Conservation (phyloP, 2,113 vertebrate species). For the Ictalurus punctatus region DNA sequence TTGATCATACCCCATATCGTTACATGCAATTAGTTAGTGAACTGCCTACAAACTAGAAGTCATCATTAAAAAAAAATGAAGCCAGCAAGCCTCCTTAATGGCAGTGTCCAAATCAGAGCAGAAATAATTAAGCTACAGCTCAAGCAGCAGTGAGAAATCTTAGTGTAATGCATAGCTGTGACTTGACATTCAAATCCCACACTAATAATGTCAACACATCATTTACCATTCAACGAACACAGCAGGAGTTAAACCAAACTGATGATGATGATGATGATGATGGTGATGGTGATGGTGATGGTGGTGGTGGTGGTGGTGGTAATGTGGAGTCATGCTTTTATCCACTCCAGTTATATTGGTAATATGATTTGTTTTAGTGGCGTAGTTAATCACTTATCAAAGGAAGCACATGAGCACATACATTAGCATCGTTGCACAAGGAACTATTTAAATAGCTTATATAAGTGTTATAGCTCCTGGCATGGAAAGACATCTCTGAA, state of each 20-base stretch:
- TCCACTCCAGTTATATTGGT: background rate
- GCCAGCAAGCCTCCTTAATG: background rate
- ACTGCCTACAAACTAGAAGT: background rate
- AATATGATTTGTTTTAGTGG: background rate
- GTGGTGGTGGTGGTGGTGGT: background rate
- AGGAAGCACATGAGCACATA: background rate
- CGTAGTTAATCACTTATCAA: background rate
- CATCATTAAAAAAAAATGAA: background rate
- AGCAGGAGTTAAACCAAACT: background rate
- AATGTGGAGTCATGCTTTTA: background rate
- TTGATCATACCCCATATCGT: background rate
- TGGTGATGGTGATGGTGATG: background rate
- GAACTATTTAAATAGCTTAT: background rate
- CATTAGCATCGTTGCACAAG: background rate
- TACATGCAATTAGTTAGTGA: background rate
- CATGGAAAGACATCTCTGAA: background rate
- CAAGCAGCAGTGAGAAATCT: background rate
- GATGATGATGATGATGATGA: background rate
- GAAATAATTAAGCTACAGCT: background rate
- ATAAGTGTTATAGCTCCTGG: background rate
- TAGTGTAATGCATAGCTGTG: background rate
- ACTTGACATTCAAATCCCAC: constrained; percentile 17
- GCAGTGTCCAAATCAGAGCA: background rate
- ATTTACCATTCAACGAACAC: constrained; percentile 7
- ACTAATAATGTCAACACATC: constrained; percentile 14